Conservation (phyloP, 2,797 vertebrate genomes). For the Dryobates pubescens region DNA sequence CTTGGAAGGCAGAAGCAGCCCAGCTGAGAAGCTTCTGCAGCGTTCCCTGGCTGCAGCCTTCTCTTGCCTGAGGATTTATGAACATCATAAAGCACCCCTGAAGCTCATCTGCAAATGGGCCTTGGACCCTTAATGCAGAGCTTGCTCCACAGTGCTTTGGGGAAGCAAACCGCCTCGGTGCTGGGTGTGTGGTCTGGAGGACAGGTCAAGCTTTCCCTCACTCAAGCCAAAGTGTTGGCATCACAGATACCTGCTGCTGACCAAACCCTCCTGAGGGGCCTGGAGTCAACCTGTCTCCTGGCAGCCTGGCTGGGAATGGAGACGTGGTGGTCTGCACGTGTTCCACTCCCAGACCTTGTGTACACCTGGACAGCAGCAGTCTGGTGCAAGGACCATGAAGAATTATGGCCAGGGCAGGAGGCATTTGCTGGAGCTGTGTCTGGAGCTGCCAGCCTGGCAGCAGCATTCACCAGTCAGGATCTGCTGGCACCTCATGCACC, state of each 20-base stretch:
- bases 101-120: fast-evolving
- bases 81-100: neutral
- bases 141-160: neutral
- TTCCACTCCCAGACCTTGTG: neutral
- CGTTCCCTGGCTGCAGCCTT: neutral
- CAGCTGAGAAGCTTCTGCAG: neutral
- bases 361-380: no score
- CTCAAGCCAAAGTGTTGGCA: neutral
- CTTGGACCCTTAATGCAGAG: neutral
- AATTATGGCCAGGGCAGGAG: neutral
- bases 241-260: fast-evolving
- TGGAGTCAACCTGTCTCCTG: neutral
- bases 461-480: neutral
- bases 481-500: fast-evolving
- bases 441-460: neutral
- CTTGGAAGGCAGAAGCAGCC: neutral
- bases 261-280: neutral
- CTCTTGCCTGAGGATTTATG: neutral
- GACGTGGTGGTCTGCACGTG: neutral
- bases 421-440: neutral
- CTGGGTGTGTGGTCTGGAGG: neutral
- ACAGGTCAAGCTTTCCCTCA: neutral
- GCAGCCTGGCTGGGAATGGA: neutral
- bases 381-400: neutral
- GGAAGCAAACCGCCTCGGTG: no score